Evolutionary conservation across 2,797 vertebrate species (phyloP), one percentile per base, ranked within the genome.

Genomic region (Scomberomorus guttatus): DNA sequence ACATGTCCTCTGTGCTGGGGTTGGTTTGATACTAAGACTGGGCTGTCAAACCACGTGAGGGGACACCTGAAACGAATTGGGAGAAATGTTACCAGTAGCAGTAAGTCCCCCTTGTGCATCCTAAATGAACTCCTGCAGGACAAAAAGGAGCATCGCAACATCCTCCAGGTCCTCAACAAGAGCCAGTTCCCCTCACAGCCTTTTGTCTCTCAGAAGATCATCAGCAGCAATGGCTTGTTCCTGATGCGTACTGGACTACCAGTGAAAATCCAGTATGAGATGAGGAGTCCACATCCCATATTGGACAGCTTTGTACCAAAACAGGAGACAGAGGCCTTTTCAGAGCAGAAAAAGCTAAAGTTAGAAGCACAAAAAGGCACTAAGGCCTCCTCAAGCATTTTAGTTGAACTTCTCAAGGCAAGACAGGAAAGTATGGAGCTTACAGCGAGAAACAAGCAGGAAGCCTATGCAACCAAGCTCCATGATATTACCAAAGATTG

Each of bases 11-110:
- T 98, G 83, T 98, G 97, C 87, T 95, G 96, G 85, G 96, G 96
- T 78, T 97, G 97, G 96, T 98, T 98, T 63, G 97, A 98, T 93
- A 97, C 96, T 56, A 97, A 97, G 95, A 98, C 98, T 59, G 97
- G 97, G 89, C 96, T 98, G 86, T 97, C 97, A 87, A 98, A 99
- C 94, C 97, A 99, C 37, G 96, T 98, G 79, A 96, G 97, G 87
- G 97, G 97, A 93, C 97, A 98, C 90, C 93, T 98, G 87, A 98
- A 98, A 93, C 96, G 95, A 88, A 96, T 98, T 75, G 97, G 97
- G 67, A 95, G 95, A 93, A 96, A 96, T 70, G 96, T 96, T 73
- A 95, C 94, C 92, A 95, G 97, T 8, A 94, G 95, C 56, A 96
- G 96, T 88, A 98, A 98, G 88, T 98, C 97, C 65, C 97, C 97